Base-by-base conservation (phyloP, 2,113 vertebrate species). In the Python bivittatus region DNA sequence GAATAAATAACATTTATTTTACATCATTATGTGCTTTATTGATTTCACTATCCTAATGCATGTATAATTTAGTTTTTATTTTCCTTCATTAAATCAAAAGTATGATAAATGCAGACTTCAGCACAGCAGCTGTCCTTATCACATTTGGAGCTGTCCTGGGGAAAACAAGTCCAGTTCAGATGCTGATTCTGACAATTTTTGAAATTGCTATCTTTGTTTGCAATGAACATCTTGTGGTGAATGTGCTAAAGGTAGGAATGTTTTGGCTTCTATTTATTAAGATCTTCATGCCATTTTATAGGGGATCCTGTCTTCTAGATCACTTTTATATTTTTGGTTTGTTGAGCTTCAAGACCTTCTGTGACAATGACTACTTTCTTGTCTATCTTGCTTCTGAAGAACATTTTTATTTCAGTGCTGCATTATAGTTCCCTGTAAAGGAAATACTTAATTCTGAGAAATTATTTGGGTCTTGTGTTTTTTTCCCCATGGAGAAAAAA, bases 61-160 rank as follows among this genome's bases (percentile, higher is more conserved):
- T 6, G 1, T 17, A 44, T 48, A 12, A 38, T 91, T 91, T 92
- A 29, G 12, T 84, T 13, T 89, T 93, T 93, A 0, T 0, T 92
- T 61, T 92, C 91, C 79, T 86, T 57, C 5, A 86, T 91, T 88
- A 9, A 27, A 84, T 42, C 2, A 22, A 33, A 60, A 99, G 99
- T 84, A 98, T 99, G 95, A 99, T 99, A 95, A 99, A 99, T 20
- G 99, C 99, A 92, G 99, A 99, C 97, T 99, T 99, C 96, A 99
- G 99, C 93, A 99, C 99, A 86, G 99, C 98, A 23, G 97, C 98
- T 0, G 99, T 99, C 91, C 97, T 99, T 95, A 99, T 99, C 96
- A 99, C 99, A 2, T 99, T 99, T 53, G 99, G 99, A 87, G 99
- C 99, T 0, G 97, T 99, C 72, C 96, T 99, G 96, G 99, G 99